phyloP scores from a whole-genome alignment of 2,888 invertebrate species.

The Tricholauxania praeusta region DNA sequence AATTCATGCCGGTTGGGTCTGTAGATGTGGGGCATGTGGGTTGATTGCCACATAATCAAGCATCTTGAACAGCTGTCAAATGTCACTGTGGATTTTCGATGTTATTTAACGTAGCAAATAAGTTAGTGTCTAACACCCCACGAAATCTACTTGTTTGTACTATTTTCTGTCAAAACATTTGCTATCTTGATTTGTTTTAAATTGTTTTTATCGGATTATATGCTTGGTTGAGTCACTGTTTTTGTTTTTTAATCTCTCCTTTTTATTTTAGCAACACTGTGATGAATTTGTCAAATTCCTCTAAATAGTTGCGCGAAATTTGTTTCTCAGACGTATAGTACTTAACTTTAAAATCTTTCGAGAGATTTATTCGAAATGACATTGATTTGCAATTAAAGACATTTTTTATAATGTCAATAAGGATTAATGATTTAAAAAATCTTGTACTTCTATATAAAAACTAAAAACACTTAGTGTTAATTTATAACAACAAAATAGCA shows the following conservation, averaged over 20 bases:
- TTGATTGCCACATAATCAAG: not conserved
- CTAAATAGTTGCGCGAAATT: slow-evolving; percentile 5
- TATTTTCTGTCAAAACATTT: not conserved
- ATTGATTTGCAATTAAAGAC: too few species aligned
- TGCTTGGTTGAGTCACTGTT: not conserved
- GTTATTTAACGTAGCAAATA: not conserved
- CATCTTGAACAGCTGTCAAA: slow-evolving; percentile 14
- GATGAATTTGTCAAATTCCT: not conserved
- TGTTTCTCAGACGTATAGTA: too few species aligned
- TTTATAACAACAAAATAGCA: too few species aligned
- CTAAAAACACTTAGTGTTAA: too few species aligned
- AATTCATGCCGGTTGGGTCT: not conserved
- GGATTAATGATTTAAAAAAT: too few species aligned
- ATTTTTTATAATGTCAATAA: too few species aligned
- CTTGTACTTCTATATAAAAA: too few species aligned
- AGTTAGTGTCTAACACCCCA: not conserved
- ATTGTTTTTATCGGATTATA: slow-evolving; percentile 24
- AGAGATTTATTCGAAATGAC: too few species aligned
- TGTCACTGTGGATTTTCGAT: slow-evolving; percentile 13
- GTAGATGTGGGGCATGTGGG: not conserved
- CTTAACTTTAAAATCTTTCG: too few species aligned
- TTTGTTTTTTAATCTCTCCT: not conserved
- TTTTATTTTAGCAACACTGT: not conserved
- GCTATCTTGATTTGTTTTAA: slow-evolving; percentile 13
- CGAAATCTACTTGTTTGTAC: not conserved